These are phyloP conservation scores for Ectemnius lituratus DNA, from an alignment of 2,888 invertebrate species.

Conservation along the genomic window DNA sequence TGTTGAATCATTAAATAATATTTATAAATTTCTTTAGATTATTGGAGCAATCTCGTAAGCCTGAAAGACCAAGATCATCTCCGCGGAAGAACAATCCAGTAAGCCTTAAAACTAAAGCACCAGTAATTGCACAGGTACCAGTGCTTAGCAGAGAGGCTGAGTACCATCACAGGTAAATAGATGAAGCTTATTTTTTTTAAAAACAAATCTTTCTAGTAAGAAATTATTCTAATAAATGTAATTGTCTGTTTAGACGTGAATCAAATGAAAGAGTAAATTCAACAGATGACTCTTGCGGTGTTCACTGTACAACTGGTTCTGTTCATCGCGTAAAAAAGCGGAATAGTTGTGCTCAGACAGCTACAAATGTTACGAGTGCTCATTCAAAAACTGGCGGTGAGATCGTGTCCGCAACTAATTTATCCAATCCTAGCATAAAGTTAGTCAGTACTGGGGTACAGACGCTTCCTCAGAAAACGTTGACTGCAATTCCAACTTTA, in stretches of 20 bases:
- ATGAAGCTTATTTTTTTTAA: too few relatives aligned
- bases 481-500: conserved; percentile 22
- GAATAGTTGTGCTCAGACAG: conserved; percentile 74
- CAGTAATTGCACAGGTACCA: conserved; percentile 32
- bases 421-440: conserved; percentile 30
- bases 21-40: conserved; percentile 53
- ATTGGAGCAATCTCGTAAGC: conserved; percentile 71
- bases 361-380: conserved; percentile 56
- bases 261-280: conserved; percentile 44
- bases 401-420: conserved; percentile 61
- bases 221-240: too few relatives aligned
- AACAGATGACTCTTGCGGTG: conserved; percentile 63
- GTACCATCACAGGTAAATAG: conserved; percentile 1
- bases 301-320: conserved; percentile 11
- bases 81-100: conserved; percentile 61
- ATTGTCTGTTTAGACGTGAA: conserved; percentile 28
- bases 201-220: too few relatives aligned
- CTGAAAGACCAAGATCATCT: conserved; percentile 59
- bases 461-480: conserved; percentile 35
- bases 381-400: conserved; percentile 72
- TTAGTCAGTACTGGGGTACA: conserved; percentile 46
- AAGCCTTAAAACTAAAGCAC: conserved; percentile 49
- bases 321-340: conserved; percentile 64
- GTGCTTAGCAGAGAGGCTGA: conserved; percentile 23
- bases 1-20: conserved; percentile 5